phyloP scores from a whole-genome alignment of 2,888 invertebrate genomes.

The Cryptus armator region DNA sequence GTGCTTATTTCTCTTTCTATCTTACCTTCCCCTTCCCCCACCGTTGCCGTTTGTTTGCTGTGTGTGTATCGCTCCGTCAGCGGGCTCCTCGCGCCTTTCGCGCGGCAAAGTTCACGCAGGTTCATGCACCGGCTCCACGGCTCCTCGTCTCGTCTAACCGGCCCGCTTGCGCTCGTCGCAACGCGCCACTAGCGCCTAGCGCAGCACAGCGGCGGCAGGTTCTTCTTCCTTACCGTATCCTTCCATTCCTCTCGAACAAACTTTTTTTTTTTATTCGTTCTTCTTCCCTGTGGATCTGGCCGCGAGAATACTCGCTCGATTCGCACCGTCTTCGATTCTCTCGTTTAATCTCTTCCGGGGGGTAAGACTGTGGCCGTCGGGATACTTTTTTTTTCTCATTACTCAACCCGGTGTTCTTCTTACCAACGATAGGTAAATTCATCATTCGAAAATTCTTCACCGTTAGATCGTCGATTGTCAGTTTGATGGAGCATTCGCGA shows the following conservation, averaged over 20 bases:
- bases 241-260: constrained; percentile 43
- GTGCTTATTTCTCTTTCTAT: constrained; percentile 36
- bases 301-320: background rate
- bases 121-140: constrained; percentile 70
- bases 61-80: background rate
- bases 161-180: constrained; percentile 45
- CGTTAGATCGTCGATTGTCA: background rate
- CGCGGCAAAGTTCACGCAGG: constrained; percentile 73
- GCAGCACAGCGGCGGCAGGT: constrained; percentile 53
- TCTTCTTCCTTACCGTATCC: constrained; percentile 43
- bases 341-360: constrained; percentile 48
- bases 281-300: background rate
- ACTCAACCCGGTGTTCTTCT: background rate
- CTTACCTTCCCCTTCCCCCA: constrained; percentile 16
- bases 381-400: background rate
- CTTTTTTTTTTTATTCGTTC: constrained; percentile 7
- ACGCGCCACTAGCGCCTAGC: constrained; percentile 33
- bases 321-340: constrained; percentile 39
- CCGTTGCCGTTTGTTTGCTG: constrained; percentile 20
- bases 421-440: background rate
- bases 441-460: background rate
- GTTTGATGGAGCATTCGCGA: too few species aligned
- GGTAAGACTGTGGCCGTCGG: constrained; percentile 18
- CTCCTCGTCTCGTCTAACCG: constrained; percentile 49
- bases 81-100: constrained; percentile 60